Evolutionary conservation across 2,888 invertebrate species (phyloP), one percentile per base, ranked within the genome.

Genomic region (Eudemis profundana): DNA sequence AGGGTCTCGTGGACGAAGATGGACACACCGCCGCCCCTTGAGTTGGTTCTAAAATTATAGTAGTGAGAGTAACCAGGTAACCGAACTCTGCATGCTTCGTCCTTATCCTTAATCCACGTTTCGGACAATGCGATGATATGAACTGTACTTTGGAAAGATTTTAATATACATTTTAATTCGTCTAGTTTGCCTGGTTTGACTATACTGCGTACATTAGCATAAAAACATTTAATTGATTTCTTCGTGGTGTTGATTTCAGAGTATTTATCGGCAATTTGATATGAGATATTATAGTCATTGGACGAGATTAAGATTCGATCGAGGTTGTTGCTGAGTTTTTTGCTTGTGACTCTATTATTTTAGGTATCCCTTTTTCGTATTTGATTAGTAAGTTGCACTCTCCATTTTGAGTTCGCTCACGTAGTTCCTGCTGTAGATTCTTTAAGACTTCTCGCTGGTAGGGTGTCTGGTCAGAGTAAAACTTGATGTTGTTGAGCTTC

Each of bases 171-270:
- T 29, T 29, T 29, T 7, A 29, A 8, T 8, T 29, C 29, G 8
- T 29, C 29, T 1, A 29, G 8, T 7, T 29, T 29, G 1, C 29
- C 29, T 8, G 29, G 7, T 1, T 7, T 29, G 29, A 29, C 7
- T 29, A 29, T 29, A 8, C 29, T 29, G 4, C 29, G 29, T 1
- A 29, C 29, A 38, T 63, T 67, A 0, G 50, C 7, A 33, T 67
- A 60, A 29, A 67, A 47, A 57, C 12, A 36, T 8, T 62, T 67
- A 1, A 63, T n/a, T 12, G 46, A 23, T 10, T 53, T 42, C 33
- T 59, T 49, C 4, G 1, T 53, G 0, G 0, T 8, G 14, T 57
- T 27, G 3, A 53, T 23, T 38, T 54, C 12, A 19, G 27, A 10
- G 19, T 61, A 66, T 15, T 19, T 38, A 2, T 12, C 33, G 8